Evolutionary conservation across 2,797 vertebrate genomes (phyloP).

Genomic region (Phoebastria nigripes): DNA sequence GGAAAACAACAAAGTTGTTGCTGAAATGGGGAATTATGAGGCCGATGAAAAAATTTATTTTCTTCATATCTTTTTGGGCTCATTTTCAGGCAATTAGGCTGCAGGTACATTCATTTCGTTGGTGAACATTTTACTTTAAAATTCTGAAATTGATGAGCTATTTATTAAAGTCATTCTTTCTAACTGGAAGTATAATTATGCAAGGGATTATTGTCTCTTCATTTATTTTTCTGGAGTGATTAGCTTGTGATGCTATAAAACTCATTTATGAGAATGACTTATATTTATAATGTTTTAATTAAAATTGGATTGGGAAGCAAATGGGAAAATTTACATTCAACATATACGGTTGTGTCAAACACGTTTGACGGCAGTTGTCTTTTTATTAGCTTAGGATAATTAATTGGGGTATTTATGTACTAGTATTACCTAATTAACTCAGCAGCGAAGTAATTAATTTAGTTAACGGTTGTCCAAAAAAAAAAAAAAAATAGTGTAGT

Average conservation of each 20-base stretch:
- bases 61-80: background rate
- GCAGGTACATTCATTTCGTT: slow-evolving; percentile 12
- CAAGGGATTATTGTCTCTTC: slow-evolving; percentile 41
- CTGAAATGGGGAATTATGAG: background rate
- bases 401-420: slow-evolving; percentile 70
- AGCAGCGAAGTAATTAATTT: slow-evolving; percentile 63
- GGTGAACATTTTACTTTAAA: background rate
- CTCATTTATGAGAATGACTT: slow-evolving; percentile 31
- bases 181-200: slow-evolving; percentile 46
- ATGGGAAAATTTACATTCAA: slow-evolving; percentile 54
- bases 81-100: slow-evolving; percentile 51
- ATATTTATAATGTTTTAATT: slow-evolving; percentile 61
- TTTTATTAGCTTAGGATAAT: slow-evolving; percentile 70
- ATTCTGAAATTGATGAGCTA: slow-evolving; percentile 39
- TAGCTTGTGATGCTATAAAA: slow-evolving; percentile 35
- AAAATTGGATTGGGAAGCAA: slow-evolving; percentile 45
- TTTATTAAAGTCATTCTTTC: slow-evolving; percentile 44
- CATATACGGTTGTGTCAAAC: slow-evolving; percentile 11
- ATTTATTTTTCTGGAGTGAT: slow-evolving; percentile 55
- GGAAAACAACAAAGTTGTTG: background rate
- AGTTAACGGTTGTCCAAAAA: slow-evolving; percentile 37
- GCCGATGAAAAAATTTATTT: background rate
- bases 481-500: background rate
- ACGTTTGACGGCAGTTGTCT: slow-evolving; percentile 34
- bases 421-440: slow-evolving; percentile 72